Conservation (phyloP, 2,888 invertebrate species). For the Caenorhabditis virilis region DNA sequence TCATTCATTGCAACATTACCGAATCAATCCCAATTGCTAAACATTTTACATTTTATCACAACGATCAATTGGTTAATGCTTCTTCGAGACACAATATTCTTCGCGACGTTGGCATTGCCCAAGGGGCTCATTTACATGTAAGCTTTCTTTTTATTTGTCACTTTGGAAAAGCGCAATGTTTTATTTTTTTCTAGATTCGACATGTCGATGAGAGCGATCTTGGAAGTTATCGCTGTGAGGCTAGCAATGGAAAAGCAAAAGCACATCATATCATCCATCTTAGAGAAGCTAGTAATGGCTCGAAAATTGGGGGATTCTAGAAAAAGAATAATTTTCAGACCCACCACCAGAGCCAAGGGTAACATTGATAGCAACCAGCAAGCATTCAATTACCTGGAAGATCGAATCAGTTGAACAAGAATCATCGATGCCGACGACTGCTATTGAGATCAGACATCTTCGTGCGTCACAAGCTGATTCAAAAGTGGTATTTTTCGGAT, state of each 20-base stretch:
- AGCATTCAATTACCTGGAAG: slow-evolving; percentile 54
- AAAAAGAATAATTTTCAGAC: slow-evolving; percentile 28
- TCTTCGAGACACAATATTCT: slow-evolving; percentile 43
- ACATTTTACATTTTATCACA: slow-evolving; percentile 56
- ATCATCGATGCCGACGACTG: slow-evolving; percentile 23
- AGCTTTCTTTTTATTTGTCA: neutral
- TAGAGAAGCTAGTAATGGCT: slow-evolving; percentile 57
- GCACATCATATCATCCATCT: slow-evolving; percentile 52
- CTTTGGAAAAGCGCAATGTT: slow-evolving; percentile 1
- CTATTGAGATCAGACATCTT: slow-evolving; percentile 29
- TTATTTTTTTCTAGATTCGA: slow-evolving; percentile 43
- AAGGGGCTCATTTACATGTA: slow-evolving; percentile 49
- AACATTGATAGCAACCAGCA: slow-evolving; percentile 41
- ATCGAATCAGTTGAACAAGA: slow-evolving; percentile 46
- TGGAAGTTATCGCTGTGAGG: slow-evolving; percentile 60
- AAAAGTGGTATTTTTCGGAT: slow-evolving; percentile 11
- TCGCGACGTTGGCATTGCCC: slow-evolving; percentile 39
- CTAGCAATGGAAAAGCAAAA: slow-evolving; percentile 61
- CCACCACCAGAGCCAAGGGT: slow-evolving; percentile 62
- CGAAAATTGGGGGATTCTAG: neutral
- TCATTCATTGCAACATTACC: slow-evolving; percentile 58
- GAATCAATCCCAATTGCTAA: slow-evolving; percentile 52
- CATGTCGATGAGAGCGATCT: slow-evolving; percentile 57
- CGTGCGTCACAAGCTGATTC: slow-evolving; percentile 21
- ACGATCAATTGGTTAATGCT: slow-evolving; percentile 42